Evolutionary conservation across 2,113 vertebrate genomes (phyloP).

Genomic region (Tachysurus fulvidraco): DNA sequence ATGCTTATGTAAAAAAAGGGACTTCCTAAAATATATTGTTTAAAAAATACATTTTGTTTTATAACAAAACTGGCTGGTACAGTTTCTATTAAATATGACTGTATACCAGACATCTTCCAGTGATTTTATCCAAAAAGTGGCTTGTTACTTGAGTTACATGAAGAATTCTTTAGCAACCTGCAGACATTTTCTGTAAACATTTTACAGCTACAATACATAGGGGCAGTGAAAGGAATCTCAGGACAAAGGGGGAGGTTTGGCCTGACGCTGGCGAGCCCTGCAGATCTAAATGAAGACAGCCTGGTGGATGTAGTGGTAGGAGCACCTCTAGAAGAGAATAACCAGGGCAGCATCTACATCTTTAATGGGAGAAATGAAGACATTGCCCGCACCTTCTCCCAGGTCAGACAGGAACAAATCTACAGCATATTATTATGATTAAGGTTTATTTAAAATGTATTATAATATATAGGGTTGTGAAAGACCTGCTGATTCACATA

Average conservation of each 20-base stretch:
- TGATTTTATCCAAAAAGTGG: not conserved
- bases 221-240: slow-evolving; percentile 56
- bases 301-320: slow-evolving; percentile 70
- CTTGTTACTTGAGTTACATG: not conserved
- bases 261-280: slow-evolving; percentile 67
- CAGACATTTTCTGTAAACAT: not conserved
- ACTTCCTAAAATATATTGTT: not conserved
- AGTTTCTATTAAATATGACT: not conserved
- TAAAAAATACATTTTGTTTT: too few relatives aligned
- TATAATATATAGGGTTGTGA: too few relatives aligned
- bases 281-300: slow-evolving; percentile 67
- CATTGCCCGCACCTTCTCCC: slow-evolving; percentile 61
- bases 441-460: not conserved
- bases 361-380: slow-evolving; percentile 58
- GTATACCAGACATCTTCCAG: not conserved
- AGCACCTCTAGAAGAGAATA: slow-evolving; percentile 71
- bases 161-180: not conserved
- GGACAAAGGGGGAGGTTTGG: slow-evolving; percentile 68
- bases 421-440: not conserved
- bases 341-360: slow-evolving; percentile 74
- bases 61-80: not conserved
- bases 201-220: not conserved
- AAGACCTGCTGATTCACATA: not conserved
- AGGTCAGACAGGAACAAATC: slow-evolving; percentile 59
- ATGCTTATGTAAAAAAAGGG: not conserved